Conservation (phyloP, 2,113 vertebrate species). For the Rhinichthys klamathensis region DNA sequence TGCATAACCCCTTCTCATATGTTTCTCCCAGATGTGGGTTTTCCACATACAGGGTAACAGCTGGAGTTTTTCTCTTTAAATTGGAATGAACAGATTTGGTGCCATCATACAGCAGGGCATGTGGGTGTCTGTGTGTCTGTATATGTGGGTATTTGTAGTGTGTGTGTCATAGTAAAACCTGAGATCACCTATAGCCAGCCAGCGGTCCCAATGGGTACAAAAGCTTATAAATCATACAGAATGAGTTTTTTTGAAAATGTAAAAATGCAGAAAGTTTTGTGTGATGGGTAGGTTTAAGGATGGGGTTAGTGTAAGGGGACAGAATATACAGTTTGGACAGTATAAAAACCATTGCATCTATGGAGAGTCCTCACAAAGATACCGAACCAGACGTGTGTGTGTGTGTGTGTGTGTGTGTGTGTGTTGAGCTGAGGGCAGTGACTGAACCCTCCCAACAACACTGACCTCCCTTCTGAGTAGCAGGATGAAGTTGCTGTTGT, state of each 20-base stretch:
- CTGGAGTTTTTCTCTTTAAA: slow-evolving; percentile 14
- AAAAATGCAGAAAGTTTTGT: too few relatives aligned
- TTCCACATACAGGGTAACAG: slow-evolving; percentile 10
- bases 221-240: too few relatives aligned
- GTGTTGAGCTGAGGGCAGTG: slow-evolving; percentile 42
- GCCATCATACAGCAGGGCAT: slow-evolving; percentile 2
- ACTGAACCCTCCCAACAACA: too few relatives aligned
- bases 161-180: neutral
- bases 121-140: slow-evolving; percentile 28
- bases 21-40: slow-evolving; percentile 7
- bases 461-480: too few relatives aligned
- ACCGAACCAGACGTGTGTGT: neutral
- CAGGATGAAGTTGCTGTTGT: slow-evolving; percentile 70
- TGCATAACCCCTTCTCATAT: neutral
- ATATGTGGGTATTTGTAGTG: slow-evolving; percentile 28
- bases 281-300: too few relatives aligned
- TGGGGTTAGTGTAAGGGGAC: too few relatives aligned
- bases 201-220: too few relatives aligned
- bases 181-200: too few relatives aligned
- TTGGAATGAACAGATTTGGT: neutral
- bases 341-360: too few relatives aligned
- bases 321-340: too few relatives aligned
- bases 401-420: neutral
- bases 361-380: too few relatives aligned
- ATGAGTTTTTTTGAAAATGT: too few relatives aligned